phyloP scores from a whole-genome alignment of 1,140 invertebrate genomes.

The Drosophila ohnishii region DNA sequence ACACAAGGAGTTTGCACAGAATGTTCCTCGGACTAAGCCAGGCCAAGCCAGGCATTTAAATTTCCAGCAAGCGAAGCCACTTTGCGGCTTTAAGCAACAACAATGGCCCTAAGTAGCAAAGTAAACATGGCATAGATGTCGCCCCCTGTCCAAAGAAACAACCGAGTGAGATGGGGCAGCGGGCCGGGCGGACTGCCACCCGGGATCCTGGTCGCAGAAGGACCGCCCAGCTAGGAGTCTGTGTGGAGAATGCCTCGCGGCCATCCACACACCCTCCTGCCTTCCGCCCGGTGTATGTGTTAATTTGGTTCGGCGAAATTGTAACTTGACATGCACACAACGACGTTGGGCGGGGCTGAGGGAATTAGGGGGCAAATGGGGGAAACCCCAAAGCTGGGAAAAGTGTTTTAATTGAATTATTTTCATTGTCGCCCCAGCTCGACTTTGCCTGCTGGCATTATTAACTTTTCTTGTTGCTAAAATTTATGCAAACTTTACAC shows the following conservation, averaged over 20 bases:
- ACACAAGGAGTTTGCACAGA: background rate
- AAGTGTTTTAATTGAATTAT: constrained; percentile 83
- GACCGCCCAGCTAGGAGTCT: constrained; percentile 51
- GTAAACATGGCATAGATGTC: constrained; percentile 78
- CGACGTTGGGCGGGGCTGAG: constrained; percentile 18
- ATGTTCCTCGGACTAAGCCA: constrained; percentile 31
- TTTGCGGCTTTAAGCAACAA: constrained; percentile 75
- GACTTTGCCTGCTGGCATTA: constrained; percentile 63
- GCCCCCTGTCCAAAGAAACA: constrained; percentile 19
- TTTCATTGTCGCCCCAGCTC: constrained; percentile 75
- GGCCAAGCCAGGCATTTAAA: constrained; percentile 64
- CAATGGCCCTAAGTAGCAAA: constrained; percentile 67
- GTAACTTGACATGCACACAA: constrained; percentile 74
- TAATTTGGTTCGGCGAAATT: constrained; percentile 79
- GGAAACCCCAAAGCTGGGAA: constrained; percentile 61
- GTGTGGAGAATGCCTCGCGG: constrained; percentile 62
- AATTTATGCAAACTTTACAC: constrained; percentile 79
- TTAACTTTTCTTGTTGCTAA: constrained; percentile 77
- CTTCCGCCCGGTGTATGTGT: constrained; percentile 59
- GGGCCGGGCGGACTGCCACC: background rate
- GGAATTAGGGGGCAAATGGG: constrained; percentile 11
- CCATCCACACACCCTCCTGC: constrained; percentile 28
- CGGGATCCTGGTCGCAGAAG: constrained; percentile 57
- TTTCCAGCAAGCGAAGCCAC: constrained; percentile 58
- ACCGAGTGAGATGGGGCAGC: background rate